phyloP scores from a whole-genome alignment of 2,113 vertebrate species.

The Lamprotornis superbus region DNA sequence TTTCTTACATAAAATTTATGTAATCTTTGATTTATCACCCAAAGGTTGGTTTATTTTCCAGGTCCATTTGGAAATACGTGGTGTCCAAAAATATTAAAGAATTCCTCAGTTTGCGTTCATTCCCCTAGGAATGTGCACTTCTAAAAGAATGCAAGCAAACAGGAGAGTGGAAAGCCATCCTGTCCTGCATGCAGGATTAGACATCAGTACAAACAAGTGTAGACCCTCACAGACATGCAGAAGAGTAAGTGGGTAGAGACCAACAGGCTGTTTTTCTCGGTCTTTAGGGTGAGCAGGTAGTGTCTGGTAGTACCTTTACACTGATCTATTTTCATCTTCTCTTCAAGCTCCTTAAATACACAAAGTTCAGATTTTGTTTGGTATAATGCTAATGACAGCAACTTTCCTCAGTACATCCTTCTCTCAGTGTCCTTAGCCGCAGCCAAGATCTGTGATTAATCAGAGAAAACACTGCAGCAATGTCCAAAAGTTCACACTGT shows the following conservation, averaged over 20 bases:
- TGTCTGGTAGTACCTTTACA: neutral
- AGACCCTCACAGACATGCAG: rapidly evolving
- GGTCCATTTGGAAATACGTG: neutral
- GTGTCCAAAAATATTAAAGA: neutral
- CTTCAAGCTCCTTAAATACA: neutral
- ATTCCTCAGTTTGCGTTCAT: neutral
- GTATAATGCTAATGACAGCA: neutral
- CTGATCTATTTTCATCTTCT: neutral
- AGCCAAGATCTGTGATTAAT: neutral
- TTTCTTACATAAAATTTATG: constrained; percentile 1
- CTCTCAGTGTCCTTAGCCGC: neutral
- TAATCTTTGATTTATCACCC: constrained; percentile 21
- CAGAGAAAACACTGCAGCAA: neutral
- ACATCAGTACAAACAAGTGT: neutral
- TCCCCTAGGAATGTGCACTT: neutral
- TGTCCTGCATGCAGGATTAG: neutral
- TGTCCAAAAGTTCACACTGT: neutral
- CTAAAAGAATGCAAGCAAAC: neutral
- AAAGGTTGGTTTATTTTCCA: constrained; percentile 27
- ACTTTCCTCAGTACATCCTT: neutral
- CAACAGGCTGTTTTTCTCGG: neutral
- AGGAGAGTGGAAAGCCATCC: neutral
- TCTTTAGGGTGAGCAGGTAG: neutral
- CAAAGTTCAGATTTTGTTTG: neutral
- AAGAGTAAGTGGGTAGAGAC: neutral